A percentile compares a stretch with the other conserved stretches of the same genome.
These are phyloP conservation scores for Halichoerus grypus DNA, from an alignment of 2,113 vertebrate genomes.

Conservation along the genomic window DNA sequence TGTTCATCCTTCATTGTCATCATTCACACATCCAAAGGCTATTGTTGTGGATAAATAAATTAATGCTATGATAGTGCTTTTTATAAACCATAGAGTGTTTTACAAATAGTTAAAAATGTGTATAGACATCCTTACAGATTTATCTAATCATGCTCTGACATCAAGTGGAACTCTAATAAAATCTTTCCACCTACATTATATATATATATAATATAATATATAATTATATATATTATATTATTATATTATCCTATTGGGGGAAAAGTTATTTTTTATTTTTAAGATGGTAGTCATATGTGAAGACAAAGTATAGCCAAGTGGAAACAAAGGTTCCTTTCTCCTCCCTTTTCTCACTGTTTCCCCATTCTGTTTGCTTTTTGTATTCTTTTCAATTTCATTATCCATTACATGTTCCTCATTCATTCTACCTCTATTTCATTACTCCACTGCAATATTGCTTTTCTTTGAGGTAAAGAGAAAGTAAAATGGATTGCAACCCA, in stretches of 20 bases:
- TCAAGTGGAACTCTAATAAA: background rate
- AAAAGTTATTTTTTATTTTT: background rate
- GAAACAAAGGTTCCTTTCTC: background rate
- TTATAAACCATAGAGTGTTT: background rate
- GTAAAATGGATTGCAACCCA: background rate
- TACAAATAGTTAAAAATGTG: background rate
- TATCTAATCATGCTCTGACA: background rate
- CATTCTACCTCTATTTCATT: background rate
- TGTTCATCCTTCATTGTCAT: background rate
- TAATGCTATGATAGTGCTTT: background rate
- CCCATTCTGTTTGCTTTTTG: background rate
- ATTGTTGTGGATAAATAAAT: background rate
- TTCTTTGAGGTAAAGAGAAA: slow-evolving; percentile 19
- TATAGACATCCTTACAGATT: background rate
- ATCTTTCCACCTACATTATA: background rate
- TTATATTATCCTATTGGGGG: background rate
- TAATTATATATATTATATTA: background rate
- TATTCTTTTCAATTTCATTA: background rate
- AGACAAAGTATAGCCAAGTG: background rate
- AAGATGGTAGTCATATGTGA: background rate
- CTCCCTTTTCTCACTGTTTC: background rate
- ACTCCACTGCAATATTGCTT: background rate
- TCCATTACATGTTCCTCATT: background rate
- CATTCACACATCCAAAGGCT: background rate
- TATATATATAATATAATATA: too few species aligned